Base-by-base conservation (phyloP, 1,140 invertebrate species). In the Ceratosolen solmsi region DNA sequence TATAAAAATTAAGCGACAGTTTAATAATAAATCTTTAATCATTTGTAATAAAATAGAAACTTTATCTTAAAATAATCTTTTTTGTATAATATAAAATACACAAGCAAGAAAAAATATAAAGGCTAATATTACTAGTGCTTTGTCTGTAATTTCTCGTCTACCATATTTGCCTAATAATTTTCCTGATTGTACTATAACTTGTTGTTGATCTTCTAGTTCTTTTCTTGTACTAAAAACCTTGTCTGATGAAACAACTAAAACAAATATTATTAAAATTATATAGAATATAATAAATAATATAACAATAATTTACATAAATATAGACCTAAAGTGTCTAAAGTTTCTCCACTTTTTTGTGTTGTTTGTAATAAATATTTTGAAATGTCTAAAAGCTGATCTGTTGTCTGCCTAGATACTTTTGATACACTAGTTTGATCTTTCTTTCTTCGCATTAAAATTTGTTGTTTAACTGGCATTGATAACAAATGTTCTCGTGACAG, bases 91-190 rank as follows among this genome's bases (percentile, higher is more conserved):
- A 87, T 98, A 99, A 83, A 97, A 93, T 56, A 97, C 97, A 87
- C 96, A 97, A 13, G 95, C 96, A 81, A 98, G 93, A 89, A 99
- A 99, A 92, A 99, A 98, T 2, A 95, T 92, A 88, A 99, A 96
- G 68, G 97, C 97, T 87, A 99, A 94, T 82, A 96, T 95, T 83
- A 99, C 94, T 0, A 99, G 92, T 65, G 98, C 93, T 93, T 98
- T 99, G 88, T 99, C 98, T 0, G 98, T 99, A 75, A 97, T 95
- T 92, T 99, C 98, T 41, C 98, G 91, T 84, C 98, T 92, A 3
- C 96, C 97, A 91, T 99, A 99, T 93, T 99, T 99, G 30, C 96
- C 97, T 54, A 99, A 91, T 3, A 99, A 92, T 90, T 97, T 98
- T 80, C 95, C 95, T 0, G 97, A 98, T 87, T 97, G 97, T 20